A percentile compares a stretch with the other conserved stretches of the same genome.
phyloP scores from a whole-genome alignment of 1,140 invertebrate species.

The Drosophila pallidifrons region DNA sequence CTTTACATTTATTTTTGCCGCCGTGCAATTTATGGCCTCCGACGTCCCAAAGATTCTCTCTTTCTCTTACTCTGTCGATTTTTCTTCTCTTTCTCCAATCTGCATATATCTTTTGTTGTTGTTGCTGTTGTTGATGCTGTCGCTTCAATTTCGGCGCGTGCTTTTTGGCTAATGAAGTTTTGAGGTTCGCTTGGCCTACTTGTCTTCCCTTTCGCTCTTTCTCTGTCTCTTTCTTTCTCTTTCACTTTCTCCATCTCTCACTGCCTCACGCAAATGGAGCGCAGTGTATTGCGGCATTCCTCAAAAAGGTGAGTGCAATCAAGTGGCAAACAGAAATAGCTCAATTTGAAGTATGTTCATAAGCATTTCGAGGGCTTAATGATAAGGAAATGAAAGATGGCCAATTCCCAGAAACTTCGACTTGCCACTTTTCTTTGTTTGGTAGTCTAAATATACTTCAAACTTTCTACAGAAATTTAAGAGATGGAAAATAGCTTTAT shows the following conservation, averaged over 20 bases:
- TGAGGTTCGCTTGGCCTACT: slow-evolving; percentile 49
- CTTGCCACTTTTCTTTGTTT: not conserved
- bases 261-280: not conserved
- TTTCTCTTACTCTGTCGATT: not conserved
- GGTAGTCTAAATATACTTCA: not conserved
- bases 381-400: slow-evolving; percentile 41
- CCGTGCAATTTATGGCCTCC: slow-evolving; percentile 71
- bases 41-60: slow-evolving; percentile 31
- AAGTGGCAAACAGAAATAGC: slow-evolving; percentile 54
- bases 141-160: slow-evolving; percentile 67
- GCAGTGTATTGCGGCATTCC: slow-evolving; percentile 14
- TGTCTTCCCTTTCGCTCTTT: slow-evolving; percentile 27
- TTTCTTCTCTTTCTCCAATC: slow-evolving; percentile 16
- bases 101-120: slow-evolving; percentile 46
- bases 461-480: not conserved
- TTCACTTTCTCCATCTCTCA: not conserved
- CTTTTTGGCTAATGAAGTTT: slow-evolving; percentile 82
- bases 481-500: not conserved
- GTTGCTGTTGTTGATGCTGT: slow-evolving; percentile 51
- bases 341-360: slow-evolving; percentile 52
- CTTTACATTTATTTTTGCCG: slow-evolving; percentile 80
- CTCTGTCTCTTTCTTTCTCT: not conserved
- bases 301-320: slow-evolving; percentile 48
- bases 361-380: slow-evolving; percentile 45
- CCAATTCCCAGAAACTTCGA: slow-evolving; percentile 7